Evolutionary conservation across 2,113 vertebrate species (phyloP).

Genomic region (Scolopax mira): DNA sequence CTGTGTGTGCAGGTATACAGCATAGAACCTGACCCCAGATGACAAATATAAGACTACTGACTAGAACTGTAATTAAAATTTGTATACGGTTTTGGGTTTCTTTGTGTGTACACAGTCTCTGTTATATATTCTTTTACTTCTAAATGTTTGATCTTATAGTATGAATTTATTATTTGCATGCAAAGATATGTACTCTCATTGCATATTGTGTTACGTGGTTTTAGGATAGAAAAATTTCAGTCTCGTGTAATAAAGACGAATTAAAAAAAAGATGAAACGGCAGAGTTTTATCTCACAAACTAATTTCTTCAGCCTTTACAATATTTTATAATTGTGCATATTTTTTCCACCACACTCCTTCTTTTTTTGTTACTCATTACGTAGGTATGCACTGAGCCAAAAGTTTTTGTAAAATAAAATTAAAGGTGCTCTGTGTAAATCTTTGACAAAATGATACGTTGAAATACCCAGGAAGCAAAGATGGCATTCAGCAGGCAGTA

Average conservation of each 20-base stretch:
- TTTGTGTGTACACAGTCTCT: background rate
- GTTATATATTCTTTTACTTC: background rate
- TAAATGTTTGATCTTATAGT: background rate
- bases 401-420: background rate
- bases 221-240: background rate
- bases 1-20: background rate
- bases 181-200: background rate
- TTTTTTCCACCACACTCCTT: background rate
- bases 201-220: background rate
- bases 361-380: background rate
- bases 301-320: background rate
- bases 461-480: background rate
- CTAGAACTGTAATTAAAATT: background rate
- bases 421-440: background rate
- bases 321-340: rapidly evolving
- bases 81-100: rapidly evolving
- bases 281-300: background rate
- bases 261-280: background rate
- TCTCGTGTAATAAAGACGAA: background rate
- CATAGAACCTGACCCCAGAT: background rate
- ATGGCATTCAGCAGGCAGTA: background rate
- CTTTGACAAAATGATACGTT: rapidly evolving
- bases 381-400: rapidly evolving
- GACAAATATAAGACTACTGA: background rate
- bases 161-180: background rate